These are phyloP conservation scores for Pterophyllum scalare DNA, from an alignment of 2,113 vertebrate species.

Conservation along the genomic window DNA sequence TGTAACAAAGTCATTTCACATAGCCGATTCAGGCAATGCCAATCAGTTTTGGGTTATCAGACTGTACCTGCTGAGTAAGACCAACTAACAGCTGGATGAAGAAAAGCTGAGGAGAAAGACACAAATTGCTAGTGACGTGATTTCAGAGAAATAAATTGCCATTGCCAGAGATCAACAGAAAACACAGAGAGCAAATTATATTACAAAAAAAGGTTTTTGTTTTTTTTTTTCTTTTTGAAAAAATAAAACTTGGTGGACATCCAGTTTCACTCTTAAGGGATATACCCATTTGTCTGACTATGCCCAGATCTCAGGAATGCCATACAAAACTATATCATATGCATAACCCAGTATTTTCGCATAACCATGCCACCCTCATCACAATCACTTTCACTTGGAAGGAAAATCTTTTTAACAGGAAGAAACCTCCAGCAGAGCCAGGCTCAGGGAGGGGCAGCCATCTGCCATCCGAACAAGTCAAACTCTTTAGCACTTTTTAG, in stretches of 20 bases:
- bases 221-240: not conserved
- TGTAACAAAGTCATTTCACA: too few species aligned
- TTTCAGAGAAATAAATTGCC: not conserved
- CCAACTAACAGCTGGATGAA: constrained; percentile 89
- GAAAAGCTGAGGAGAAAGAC: constrained; percentile 81
- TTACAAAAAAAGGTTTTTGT: not conserved
- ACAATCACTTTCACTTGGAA: not conserved
- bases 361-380: not conserved
- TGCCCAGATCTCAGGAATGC: not conserved
- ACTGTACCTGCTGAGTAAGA: constrained; percentile 89
- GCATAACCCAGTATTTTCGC: not conserved
- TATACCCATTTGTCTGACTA: not conserved
- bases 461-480: too few species aligned
- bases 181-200: not conserved
- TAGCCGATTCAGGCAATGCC: too few species aligned
- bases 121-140: not conserved
- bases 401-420: too few species aligned
- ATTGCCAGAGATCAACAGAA: not conserved
- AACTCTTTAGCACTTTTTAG: not conserved
- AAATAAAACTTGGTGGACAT: not conserved
- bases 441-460: too few species aligned
- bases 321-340: not conserved
- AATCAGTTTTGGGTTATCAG: not conserved
- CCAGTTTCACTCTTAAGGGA: not conserved
- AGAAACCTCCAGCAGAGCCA: too few species aligned